These are phyloP conservation scores for Calcarius ornatus DNA, from an alignment of 2,113 vertebrate genomes.

Conservation along the genomic window DNA sequence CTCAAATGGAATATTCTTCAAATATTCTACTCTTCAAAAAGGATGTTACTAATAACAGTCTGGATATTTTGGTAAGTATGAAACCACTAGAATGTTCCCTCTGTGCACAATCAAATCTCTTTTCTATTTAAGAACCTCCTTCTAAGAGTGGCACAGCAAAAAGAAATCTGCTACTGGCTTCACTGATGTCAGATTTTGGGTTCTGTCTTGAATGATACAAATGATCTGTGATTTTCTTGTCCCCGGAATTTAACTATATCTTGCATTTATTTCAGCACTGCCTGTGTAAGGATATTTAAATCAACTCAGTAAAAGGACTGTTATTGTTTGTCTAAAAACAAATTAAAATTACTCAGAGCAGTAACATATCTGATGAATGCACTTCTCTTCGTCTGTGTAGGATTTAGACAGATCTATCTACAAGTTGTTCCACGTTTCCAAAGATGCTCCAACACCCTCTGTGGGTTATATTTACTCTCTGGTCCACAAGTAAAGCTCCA, in stretches of 20 bases:
- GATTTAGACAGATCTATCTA: background rate
- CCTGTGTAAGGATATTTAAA: background rate
- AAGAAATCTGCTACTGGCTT: background rate
- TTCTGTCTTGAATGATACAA: background rate
- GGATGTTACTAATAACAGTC: background rate
- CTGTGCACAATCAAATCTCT: background rate
- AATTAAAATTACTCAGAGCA: background rate
- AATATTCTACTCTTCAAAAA: background rate
- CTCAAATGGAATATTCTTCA: background rate
- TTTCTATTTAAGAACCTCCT: background rate
- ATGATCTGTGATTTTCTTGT: background rate
- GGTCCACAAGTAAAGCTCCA: background rate
- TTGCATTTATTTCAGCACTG: background rate
- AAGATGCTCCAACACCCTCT: background rate
- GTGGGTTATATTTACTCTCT: background rate
- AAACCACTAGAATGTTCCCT: background rate
- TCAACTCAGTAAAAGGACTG: background rate
- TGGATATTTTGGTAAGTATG: background rate
- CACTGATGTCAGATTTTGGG: background rate
- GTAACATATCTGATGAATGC: fast-evolving
- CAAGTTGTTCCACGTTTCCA: background rate
- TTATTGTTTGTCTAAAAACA: background rate
- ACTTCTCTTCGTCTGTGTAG: background rate
- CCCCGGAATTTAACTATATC: background rate
- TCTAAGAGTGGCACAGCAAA: background rate